Percentiles rank a stretch among this genome's conserved stretches.
phyloP scores from a whole-genome alignment of 2,888 invertebrate genomes.

The Odontocolon sp. region DNA sequence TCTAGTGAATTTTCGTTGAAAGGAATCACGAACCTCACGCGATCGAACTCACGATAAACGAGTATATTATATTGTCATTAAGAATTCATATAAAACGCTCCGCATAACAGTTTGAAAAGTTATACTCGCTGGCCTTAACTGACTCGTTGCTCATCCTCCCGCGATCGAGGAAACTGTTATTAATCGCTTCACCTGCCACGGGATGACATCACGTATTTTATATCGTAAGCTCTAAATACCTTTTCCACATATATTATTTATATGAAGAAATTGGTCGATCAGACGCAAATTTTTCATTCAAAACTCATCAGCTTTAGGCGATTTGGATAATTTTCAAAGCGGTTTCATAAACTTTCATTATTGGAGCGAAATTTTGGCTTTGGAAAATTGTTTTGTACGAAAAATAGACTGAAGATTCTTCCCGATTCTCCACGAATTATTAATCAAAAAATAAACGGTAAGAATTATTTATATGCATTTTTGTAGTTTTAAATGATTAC shows the following conservation, averaged over 20 bases:
- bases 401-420: too few relatives aligned
- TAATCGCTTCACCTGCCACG: slow-evolving; percentile 8
- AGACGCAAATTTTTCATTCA: too few relatives aligned
- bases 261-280: background rate
- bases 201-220: background rate
- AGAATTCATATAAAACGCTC: background rate
- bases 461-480: too few relatives aligned
- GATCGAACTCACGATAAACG: background rate
- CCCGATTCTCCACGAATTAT: too few relatives aligned
- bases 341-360: too few relatives aligned
- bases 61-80: background rate
- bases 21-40: background rate
- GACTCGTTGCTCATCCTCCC: slow-evolving; percentile 12
- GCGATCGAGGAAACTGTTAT: slow-evolving; percentile 7
- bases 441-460: too few relatives aligned
- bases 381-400: too few relatives aligned
- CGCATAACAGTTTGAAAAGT: background rate
- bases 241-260: background rate
- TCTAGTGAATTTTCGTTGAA: slow-evolving; percentile 32
- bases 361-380: too few relatives aligned
- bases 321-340: too few relatives aligned
- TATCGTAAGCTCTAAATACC: background rate
- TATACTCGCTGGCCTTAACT: slow-evolving; percentile 11
- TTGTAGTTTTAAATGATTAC: too few relatives aligned
- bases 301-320: too few relatives aligned